Base-by-base conservation (phyloP, 1,140 invertebrate species). In the Cecropterus lyciades region DNA sequence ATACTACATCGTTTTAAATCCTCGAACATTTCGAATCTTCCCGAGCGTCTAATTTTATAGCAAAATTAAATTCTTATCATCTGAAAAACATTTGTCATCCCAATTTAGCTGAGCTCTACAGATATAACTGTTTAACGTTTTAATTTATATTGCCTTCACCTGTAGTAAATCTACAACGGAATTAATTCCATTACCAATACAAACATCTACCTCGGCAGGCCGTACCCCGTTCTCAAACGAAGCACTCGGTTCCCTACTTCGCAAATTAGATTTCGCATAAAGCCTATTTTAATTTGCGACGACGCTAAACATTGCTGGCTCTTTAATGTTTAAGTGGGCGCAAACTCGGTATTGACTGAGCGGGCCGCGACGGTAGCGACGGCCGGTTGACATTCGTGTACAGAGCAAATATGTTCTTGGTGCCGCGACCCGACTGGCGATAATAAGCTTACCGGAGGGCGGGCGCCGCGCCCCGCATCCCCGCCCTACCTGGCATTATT, bases 251-350 rank as follows among this genome's bases (percentile, higher is more conserved):
- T 80, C 83, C 80, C 77, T 87, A 75, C 85, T 89, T 89, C 79
- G 75, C 76, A 91, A 91, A 91, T 91, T 91, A 89, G 84, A 91
- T 91, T 91, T 90, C 77, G 82, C 79, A 91, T 89, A 89, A 90
- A 91, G 87, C 86, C 89, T 90, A 84, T 91, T 91, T 91, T 91
- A 90, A 91, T 91, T 91, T 89, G 87, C 81, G 80, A 76, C 82
- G 74, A 84, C 76, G 81, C 80, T 87, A 89, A 90, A 90, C 82
- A 89, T 79, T 83, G 85, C 68, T 69, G 78, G 77, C 81, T 90
- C 77, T 90, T 87, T 84, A 91, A 87, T 87, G 88, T 91, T 91
- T 89, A 84, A 89, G 79, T 80, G 78, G 78, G 84, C n/a, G n/a
- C n/a, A n/a, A n/a, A n/a, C 75, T 66, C 60, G 70, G 65, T 87